Conservation (phyloP, 2,113 vertebrate genomes). For the Haliaeetus leucogaster region DNA sequence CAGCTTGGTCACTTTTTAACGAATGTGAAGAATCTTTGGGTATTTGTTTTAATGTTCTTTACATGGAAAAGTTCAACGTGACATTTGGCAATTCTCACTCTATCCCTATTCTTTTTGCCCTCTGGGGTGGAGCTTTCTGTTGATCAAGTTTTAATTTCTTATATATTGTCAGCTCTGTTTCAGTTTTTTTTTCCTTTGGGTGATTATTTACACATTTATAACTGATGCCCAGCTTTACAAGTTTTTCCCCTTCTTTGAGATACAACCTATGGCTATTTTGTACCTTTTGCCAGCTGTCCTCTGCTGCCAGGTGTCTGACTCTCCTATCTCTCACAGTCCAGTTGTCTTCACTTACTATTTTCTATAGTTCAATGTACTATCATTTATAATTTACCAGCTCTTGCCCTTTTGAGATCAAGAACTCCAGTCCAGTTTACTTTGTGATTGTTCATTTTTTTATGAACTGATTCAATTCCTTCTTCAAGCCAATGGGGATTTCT, state of each 20-base stretch:
- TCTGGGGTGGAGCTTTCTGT: background rate
- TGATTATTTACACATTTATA: background rate
- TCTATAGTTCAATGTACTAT: background rate
- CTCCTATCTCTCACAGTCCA: background rate
- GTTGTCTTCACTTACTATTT: background rate
- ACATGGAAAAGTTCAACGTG: background rate
- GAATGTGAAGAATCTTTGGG: background rate
- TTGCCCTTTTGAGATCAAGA: background rate
- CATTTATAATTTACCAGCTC: background rate
- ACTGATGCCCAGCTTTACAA: background rate
- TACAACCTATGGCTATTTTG: background rate
- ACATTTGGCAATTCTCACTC: background rate
- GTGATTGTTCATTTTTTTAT: background rate
- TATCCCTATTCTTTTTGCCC: background rate
- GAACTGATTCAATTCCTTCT: background rate
- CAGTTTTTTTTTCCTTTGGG: background rate
- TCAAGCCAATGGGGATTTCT: background rate
- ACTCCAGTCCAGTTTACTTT: background rate
- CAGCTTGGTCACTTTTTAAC: background rate
- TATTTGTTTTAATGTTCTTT: background rate
- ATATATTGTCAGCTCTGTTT: background rate
- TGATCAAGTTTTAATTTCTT: background rate
- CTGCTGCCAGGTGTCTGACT: background rate
- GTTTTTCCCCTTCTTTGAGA: background rate
- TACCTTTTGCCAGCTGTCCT: background rate